Percentiles rank a stretch among this genome's conserved stretches.
Conservation (phyloP, 2,888 invertebrate species). For the Crossocerus cetratus region DNA sequence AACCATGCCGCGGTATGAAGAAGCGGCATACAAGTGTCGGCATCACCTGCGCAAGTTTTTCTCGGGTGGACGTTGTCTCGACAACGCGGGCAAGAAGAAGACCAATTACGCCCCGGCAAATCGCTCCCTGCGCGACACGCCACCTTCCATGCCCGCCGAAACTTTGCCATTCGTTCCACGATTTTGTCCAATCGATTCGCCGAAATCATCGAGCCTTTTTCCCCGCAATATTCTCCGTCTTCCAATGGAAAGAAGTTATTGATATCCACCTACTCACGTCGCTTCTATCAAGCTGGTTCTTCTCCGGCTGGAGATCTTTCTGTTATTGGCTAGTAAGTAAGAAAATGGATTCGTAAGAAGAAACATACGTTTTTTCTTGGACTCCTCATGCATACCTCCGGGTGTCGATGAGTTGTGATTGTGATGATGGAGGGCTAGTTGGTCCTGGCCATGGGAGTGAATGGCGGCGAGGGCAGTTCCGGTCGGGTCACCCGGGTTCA, state of each 20-base stretch:
- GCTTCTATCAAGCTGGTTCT: too few relatives aligned
- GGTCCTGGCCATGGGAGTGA: constrained; percentile 73
- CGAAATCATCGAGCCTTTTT: not conserved
- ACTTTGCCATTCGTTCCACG: constrained; percentile 23
- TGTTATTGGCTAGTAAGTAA: not conserved
- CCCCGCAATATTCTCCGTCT: not conserved
- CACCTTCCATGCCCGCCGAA: constrained; percentile 12
- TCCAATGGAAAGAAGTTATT: not conserved
- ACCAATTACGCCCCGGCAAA: constrained; percentile 69
- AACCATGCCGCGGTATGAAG: constrained; percentile 35
- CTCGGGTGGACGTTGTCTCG: constrained; percentile 58
- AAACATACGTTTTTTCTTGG: constrained; percentile 76
- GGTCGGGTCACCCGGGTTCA: constrained; percentile 71
- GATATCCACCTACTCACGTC: not conserved
- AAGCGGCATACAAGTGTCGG: constrained; percentile 52
- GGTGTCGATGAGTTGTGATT: constrained; percentile 68
- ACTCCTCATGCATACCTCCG: constrained; percentile 75
- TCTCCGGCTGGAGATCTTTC: too few relatives aligned
- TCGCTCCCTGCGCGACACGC: constrained; percentile 35
- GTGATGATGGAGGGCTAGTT: constrained; percentile 72
- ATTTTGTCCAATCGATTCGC: not conserved
- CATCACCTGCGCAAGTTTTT: constrained; percentile 56
- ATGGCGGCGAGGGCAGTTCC: constrained; percentile 70
- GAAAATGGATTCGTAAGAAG: constrained; percentile 69
- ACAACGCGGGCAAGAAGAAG: constrained; percentile 70